A percentile compares a stretch with the other conserved stretches of the same genome.
Evolutionary conservation across 2,113 vertebrate genomes (phyloP).

Genomic region (Jaculus jaculus): DNA sequence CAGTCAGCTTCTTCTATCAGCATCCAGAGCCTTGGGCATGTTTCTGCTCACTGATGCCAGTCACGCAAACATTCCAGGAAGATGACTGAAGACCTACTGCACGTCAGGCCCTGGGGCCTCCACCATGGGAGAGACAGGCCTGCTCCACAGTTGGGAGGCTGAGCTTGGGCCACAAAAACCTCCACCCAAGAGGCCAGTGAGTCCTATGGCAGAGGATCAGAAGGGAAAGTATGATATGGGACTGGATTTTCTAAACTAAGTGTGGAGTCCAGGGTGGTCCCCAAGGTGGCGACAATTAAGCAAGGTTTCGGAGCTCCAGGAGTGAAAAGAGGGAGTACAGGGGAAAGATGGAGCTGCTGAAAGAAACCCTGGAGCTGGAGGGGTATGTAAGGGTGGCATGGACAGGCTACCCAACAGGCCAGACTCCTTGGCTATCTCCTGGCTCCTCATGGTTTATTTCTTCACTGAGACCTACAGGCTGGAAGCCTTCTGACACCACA

Average conservation of each 20-base stretch:
- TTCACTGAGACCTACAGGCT: background rate
- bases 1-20: background rate
- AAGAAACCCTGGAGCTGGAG: background rate
- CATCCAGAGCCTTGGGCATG: background rate
- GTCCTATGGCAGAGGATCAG: too few species aligned
- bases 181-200: rapidly evolving
- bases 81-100: background rate
- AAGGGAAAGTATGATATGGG: background rate
- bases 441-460: background rate
- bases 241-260: background rate
- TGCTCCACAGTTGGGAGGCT: background rate
- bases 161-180: background rate
- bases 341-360: too few species aligned
- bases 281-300: background rate
- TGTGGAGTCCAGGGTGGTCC: background rate
- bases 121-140: rapidly evolving
- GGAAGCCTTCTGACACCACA: background rate
- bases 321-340: too few species aligned
- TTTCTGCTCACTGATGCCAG: rapidly evolving
- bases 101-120: rapidly evolving
- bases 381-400: too few species aligned
- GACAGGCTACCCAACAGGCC: background rate
- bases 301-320: background rate
- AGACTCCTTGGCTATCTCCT: background rate
- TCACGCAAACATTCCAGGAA: background rate